These are phyloP conservation scores for Propsilocerus akamusi DNA, from an alignment of 1,140 invertebrate species.

Conservation along the genomic window DNA sequence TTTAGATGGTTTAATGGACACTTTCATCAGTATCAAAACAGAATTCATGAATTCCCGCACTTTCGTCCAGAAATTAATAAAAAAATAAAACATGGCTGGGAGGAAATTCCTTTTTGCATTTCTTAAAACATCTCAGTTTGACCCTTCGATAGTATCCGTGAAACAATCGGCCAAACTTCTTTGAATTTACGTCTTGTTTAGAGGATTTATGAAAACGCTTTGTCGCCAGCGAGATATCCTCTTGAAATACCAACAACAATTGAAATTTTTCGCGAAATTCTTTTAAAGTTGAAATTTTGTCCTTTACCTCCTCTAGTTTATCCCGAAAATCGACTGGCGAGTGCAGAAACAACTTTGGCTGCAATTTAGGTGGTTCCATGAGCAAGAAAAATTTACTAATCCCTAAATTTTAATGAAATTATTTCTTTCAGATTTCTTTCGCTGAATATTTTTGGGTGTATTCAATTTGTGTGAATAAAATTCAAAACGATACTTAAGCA, in stretches of 20 bases:
- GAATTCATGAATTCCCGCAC: background rate
- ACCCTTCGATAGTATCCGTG: background rate
- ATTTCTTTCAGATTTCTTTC: background rate
- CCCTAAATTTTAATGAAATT: background rate
- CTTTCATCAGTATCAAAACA: background rate
- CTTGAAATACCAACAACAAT: too few species aligned
- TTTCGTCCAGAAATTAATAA: background rate
- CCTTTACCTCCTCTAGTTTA: conserved; percentile 20
- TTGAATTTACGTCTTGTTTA: too few species aligned
- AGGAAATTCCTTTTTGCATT: background rate
- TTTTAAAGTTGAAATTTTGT: background rate
- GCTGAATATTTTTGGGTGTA: background rate
- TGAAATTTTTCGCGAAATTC: background rate
- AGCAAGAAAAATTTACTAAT: background rate
- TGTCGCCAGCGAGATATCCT: too few species aligned
- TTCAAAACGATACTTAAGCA: too few species aligned
- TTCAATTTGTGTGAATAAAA: too few species aligned
- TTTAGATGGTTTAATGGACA: background rate
- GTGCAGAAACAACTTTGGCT: conserved; percentile 20
- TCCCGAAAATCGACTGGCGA: conserved; percentile 20
- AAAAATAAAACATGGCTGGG: background rate
- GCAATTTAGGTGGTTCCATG: conserved; percentile 5
- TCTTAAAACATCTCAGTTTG: background rate
- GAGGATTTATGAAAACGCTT: too few species aligned
- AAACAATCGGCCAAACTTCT: background rate